Conservation (phyloP, 2,888 invertebrate species). For the Petrolisthes manimaculis region DNA sequence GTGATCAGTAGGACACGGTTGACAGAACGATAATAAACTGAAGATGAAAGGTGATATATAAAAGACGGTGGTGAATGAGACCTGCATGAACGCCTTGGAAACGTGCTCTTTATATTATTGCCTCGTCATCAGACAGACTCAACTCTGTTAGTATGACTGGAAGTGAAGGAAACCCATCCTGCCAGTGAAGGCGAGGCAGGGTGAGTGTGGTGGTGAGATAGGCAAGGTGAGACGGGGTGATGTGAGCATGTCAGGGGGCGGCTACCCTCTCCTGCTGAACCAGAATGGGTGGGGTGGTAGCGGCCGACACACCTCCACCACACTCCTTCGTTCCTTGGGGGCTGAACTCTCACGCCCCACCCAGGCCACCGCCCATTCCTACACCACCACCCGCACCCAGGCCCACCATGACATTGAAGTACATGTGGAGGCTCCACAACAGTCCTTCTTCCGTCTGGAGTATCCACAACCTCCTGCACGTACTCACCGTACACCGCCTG, state of each 20-base stretch:
- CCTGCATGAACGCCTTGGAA: too few species aligned
- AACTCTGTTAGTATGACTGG: too few species aligned
- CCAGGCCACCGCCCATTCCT: conserved; percentile 6
- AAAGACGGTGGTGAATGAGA: too few species aligned
- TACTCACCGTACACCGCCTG: not conserved
- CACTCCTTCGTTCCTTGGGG: conserved; percentile 47
- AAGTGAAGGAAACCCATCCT: not conserved
- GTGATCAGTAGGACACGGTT: too few species aligned
- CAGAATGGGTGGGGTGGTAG: conserved; percentile 50
- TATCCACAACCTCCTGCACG: conserved; percentile 43
- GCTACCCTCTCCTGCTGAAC: conserved; percentile 51
- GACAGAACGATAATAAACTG: too few species aligned
- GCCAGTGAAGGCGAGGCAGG: not conserved
- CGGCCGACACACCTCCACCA: conserved; percentile 32
- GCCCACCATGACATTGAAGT: conserved; percentile 48
- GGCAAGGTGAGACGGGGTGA: not conserved
- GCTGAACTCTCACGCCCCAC: conserved; percentile 41
- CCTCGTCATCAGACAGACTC: not conserved
- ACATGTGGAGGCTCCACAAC: conserved; percentile 40
- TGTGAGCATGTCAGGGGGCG: conserved; percentile 21
- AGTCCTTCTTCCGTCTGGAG: conserved; percentile 35
- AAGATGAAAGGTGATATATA: too few species aligned
- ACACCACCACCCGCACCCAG: conserved; percentile 11
- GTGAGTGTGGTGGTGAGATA: not conserved
- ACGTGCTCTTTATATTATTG: too few species aligned